Conservation (phyloP, 2,797 vertebrate species). For the Microctenopoma stevenorrisi region DNA sequence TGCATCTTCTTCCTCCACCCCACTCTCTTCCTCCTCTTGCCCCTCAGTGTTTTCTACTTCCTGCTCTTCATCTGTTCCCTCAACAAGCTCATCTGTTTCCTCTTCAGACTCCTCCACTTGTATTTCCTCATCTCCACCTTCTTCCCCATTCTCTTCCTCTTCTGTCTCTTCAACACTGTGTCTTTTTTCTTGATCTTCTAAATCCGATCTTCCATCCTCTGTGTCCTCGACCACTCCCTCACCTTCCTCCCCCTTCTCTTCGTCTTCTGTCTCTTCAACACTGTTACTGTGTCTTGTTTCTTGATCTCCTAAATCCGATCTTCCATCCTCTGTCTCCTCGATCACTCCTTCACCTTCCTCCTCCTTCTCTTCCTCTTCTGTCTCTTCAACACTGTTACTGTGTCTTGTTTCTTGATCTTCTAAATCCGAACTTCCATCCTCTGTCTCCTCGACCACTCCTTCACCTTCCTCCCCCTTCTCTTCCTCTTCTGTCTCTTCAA, state of each 20-base stretch:
- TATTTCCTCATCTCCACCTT: not conserved
- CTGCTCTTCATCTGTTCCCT: conserved; percentile 6
- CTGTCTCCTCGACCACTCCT: too few relatives aligned
- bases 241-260: conserved; percentile 10
- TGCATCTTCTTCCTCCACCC: not conserved
- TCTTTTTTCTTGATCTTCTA: conserved; percentile 13
- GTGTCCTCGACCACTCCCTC: conserved; percentile 4
- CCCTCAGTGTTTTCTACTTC: conserved; percentile 8
- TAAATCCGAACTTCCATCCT: too few relatives aligned
- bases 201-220: conserved; percentile 19
- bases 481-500: too few relatives aligned
- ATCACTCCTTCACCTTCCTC: conserved; percentile 5
- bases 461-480: too few relatives aligned
- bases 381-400: too few relatives aligned
- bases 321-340: conserved; percentile 21
- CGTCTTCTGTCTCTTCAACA: conserved; percentile 30
- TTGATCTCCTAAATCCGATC: conserved; percentile 13
- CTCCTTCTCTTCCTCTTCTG: conserved; percentile 7
- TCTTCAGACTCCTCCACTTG: not conserved
- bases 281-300: conserved; percentile 1
- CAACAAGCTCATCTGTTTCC: not conserved
- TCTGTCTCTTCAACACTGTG: conserved; percentile 24
- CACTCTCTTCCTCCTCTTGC: not conserved
- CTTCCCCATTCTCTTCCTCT: conserved; percentile 1
- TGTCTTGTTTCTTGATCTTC: too few relatives aligned